These are phyloP conservation scores for Malacoctenus gilli DNA, from an alignment of 2,797 vertebrate genomes.

Conservation along the genomic window DNA sequence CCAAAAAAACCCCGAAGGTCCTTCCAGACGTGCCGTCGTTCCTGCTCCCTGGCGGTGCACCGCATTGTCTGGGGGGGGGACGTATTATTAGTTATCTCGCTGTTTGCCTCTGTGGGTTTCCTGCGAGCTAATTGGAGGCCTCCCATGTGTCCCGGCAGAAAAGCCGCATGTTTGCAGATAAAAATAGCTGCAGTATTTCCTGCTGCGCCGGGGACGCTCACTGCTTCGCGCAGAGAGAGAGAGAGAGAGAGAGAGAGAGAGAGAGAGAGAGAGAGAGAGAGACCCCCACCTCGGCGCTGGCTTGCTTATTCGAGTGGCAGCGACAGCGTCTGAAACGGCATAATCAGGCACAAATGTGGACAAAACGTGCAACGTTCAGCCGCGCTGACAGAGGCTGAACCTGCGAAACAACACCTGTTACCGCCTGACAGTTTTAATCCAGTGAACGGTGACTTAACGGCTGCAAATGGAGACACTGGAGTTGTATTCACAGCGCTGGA, in stretches of 20 bases:
- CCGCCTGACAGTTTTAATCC: too few relatives aligned
- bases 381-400: too few relatives aligned
- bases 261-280: too few relatives aligned
- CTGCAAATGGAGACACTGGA: too few relatives aligned
- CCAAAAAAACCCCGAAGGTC: too few relatives aligned
- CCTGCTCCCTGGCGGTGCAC: conserved; percentile 21
- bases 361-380: too few relatives aligned
- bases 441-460: too few relatives aligned
- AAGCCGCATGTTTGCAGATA: conserved; percentile 78
- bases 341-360: not conserved
- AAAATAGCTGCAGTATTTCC: conserved; percentile 81
- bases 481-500: too few relatives aligned
- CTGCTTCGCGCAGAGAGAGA: conserved; percentile 46
- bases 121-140: conserved; percentile 80
- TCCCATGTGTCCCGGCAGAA: conserved; percentile 77
- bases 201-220: conserved; percentile 66
- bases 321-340: conserved; percentile 18
- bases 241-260: too few relatives aligned
- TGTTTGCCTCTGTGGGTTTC: conserved; percentile 81
- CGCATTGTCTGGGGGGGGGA: conserved; percentile 55
- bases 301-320: too few relatives aligned
- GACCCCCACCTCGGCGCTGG: conserved; percentile 51
- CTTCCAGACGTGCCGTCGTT: too few relatives aligned
- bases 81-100: conserved; percentile 74
- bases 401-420: too few relatives aligned